These are phyloP conservation scores for Myocastor coypus DNA, from an alignment of 2,113 vertebrate genomes.

Conservation along the genomic window DNA sequence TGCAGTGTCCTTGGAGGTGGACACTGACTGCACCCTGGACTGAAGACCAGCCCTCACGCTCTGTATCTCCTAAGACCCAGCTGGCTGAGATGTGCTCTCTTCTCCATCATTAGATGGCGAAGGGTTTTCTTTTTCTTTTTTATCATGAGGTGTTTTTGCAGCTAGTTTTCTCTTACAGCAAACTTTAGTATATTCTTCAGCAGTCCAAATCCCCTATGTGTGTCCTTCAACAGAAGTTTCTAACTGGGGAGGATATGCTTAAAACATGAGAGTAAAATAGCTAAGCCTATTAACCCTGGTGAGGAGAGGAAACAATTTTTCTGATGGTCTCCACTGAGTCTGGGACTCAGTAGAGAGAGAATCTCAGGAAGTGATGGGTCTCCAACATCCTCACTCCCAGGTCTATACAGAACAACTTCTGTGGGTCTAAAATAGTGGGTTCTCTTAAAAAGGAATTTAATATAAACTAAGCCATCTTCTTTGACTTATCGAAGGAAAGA, in stretches of 20 bases:
- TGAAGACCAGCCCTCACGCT: not conserved
- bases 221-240: not conserved
- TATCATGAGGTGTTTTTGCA: not conserved
- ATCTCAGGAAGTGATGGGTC: not conserved
- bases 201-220: not conserved
- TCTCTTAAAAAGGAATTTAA: constrained; percentile 5
- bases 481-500: not conserved
- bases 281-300: not conserved
- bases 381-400: too few species aligned
- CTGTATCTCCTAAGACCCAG: not conserved
- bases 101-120: not conserved
- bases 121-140: not conserved
- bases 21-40: not conserved
- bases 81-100: not conserved
- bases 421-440: not conserved
- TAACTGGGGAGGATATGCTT: not conserved
- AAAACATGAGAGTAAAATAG: not conserved
- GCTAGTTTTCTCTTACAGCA: not conserved
- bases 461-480: not conserved
- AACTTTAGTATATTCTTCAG: constrained; percentile 31
- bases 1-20: not conserved
- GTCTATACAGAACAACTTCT: not conserved
- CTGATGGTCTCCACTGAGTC: not conserved
- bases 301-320: not conserved
- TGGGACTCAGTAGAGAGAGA: not conserved